A percentile compares a stretch with the other conserved stretches of the same genome.
Conservation (phyloP, 2,113 vertebrate genomes). For the Sminthopsis crassicaudata region DNA sequence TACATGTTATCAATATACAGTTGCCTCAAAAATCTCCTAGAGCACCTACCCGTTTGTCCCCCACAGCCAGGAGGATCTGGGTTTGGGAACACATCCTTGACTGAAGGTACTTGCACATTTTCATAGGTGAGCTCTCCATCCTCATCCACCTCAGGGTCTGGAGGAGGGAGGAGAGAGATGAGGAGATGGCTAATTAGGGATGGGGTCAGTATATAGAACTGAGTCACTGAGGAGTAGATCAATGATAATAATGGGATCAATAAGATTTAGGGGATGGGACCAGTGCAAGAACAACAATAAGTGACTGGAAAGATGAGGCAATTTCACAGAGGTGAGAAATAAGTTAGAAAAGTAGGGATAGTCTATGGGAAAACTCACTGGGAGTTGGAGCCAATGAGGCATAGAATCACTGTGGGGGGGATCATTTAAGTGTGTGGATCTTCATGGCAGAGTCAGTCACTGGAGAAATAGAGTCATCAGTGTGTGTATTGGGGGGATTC, state of each 20-base stretch:
- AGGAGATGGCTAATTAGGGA: background rate
- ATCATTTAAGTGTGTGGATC: background rate
- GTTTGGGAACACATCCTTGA: background rate
- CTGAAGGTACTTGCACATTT: slow-evolving; percentile 67
- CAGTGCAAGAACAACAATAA: background rate
- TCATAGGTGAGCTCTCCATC: slow-evolving; percentile 77
- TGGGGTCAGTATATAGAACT: background rate
- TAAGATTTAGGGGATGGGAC: background rate
- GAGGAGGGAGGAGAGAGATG: background rate
- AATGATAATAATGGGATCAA: background rate
- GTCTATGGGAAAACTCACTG: background rate
- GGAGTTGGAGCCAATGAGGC: background rate
- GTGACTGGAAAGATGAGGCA: background rate
- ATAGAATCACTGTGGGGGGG: background rate
- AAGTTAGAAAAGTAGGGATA: background rate
- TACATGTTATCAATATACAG: background rate
- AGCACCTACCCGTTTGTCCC: slow-evolving; percentile 43
- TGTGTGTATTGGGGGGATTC: background rate
- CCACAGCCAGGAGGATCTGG: slow-evolving; percentile 20
- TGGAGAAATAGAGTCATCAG: background rate
- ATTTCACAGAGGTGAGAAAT: background rate
- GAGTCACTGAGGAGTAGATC: background rate
- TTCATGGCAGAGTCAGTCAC: background rate
- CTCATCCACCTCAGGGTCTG: slow-evolving; percentile 55
- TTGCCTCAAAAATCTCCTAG: background rate